Evolutionary conservation across 2,888 invertebrate species (phyloP).

Genomic region (Lomographa bimaculata): DNA sequence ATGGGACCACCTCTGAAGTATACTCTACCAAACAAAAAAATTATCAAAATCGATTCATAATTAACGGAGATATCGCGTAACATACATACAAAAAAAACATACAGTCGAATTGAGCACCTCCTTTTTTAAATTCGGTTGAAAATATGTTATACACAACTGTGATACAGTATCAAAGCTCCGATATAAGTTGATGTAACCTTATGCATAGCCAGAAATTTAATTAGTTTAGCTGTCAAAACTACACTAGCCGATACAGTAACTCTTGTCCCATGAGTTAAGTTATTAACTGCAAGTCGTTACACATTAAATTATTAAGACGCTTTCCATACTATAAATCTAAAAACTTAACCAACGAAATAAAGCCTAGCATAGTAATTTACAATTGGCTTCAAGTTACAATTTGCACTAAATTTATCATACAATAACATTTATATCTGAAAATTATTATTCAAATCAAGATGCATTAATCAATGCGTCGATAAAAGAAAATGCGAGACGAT

Average conservation of each 20-base stretch:
- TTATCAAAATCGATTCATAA: too few species aligned
- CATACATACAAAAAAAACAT: too few species aligned
- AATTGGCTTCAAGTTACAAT: constrained; percentile 73
- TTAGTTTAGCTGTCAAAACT: not conserved
- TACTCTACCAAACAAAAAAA: too few species aligned
- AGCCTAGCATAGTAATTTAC: constrained; percentile 48
- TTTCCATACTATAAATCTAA: constrained; percentile 13
- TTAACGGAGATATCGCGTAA: too few species aligned
- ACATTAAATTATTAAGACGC: constrained; percentile 3
- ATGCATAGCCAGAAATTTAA: too few species aligned
- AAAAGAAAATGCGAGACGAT: constrained; percentile 78
- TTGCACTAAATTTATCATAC: constrained; percentile 84
- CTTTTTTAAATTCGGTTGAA: too few species aligned
- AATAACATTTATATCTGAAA: constrained; percentile 81
- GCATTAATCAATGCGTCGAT: constrained; percentile 82
- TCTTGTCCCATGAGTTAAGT: not conserved
- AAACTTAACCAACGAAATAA: constrained; percentile 31
- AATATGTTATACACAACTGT: too few species aligned
- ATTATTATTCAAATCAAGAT: constrained; percentile 82
- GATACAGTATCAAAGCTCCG: too few species aligned
- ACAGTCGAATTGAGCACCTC: too few species aligned
- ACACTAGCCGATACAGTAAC: not conserved
- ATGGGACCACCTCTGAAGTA: too few species aligned
- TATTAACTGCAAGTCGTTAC: constrained; percentile 25
- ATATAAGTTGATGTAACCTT: too few species aligned